These are phyloP conservation scores for Wasmannia auropunctata DNA, from an alignment of 1,140 invertebrate genomes.

Conservation along the genomic window DNA sequence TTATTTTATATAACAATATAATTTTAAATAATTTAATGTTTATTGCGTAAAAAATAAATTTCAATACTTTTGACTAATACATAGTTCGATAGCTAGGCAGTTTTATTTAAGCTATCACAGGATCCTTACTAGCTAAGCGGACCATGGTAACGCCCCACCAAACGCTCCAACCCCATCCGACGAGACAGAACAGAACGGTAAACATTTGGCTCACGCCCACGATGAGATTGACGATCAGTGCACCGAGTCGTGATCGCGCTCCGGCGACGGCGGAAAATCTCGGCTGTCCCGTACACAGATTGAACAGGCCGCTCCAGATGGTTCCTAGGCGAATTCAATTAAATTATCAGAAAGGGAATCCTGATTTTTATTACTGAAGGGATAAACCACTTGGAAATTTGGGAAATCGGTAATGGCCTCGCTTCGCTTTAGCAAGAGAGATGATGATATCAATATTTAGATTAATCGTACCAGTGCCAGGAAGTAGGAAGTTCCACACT, in stretches of 20 bases:
- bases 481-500: constrained; percentile 93
- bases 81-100: neutral
- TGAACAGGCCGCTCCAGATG: constrained; percentile 93
- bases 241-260: constrained; percentile 89
- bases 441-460: neutral
- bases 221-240: constrained; percentile 93
- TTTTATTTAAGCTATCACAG: neutral
- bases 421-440: too few relatives aligned
- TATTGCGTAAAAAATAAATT: neutral
- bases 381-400: neutral
- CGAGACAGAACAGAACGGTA: constrained; percentile 96
- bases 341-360: neutral
- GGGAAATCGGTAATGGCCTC: neutral
- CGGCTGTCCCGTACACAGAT: constrained; percentile 95
- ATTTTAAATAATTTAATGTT: neutral
- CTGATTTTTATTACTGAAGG: neutral
- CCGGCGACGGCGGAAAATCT: constrained; percentile 92
- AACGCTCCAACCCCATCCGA: constrained; percentile 99
- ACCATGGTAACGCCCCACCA: constrained; percentile 98
- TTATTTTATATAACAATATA: neutral
- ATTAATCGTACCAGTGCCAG: constrained; percentile 91
- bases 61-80: neutral
- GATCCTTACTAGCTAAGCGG: constrained; percentile 89
- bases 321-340: constrained; percentile 89
- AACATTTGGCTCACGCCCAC: constrained; percentile 95